Percentiles rank a stretch among this genome's conserved stretches.
Evolutionary conservation across 2,797 vertebrate genomes (phyloP).

Genomic region (Acanthurus tractus): DNA sequence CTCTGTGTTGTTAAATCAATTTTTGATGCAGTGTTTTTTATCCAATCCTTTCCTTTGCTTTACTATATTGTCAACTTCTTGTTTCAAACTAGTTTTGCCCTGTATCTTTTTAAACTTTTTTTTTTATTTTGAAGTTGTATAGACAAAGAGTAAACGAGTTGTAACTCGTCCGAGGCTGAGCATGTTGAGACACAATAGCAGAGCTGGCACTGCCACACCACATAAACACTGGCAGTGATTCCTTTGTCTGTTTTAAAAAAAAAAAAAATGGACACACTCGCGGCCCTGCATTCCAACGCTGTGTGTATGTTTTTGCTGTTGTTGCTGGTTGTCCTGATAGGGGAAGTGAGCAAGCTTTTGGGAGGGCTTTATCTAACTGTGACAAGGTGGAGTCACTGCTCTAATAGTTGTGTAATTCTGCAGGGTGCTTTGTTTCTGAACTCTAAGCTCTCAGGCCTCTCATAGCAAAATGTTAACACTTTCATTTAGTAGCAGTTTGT

Average conservation of each 20-base stretch:
- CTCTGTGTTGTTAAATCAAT: not conserved
- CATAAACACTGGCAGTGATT: conserved; percentile 57
- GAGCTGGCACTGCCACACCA: conserved; percentile 56
- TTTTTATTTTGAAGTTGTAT: conserved; percentile 27
- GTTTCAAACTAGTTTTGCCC: conserved; percentile 5
- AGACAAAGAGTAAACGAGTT: conserved; percentile 54
- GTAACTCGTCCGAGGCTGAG: conserved; percentile 60
- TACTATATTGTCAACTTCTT: not conserved
- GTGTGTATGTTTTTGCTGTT: conserved; percentile 66
- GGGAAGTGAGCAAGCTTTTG: conserved; percentile 73
- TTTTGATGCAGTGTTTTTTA: not conserved
- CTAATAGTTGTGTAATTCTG: conserved; percentile 75
- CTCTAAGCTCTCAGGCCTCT: conserved; percentile 14
- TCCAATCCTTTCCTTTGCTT: not conserved
- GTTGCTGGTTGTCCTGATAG: conserved; percentile 74
- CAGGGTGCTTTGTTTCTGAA: conserved; percentile 53
- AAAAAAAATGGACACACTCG: conserved; percentile 44
- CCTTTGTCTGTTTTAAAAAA: conserved; percentile 55
- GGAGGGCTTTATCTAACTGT: conserved; percentile 70
- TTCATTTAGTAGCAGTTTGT: not conserved
- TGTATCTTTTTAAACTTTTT: conserved; percentile 15
- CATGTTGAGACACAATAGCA: conserved; percentile 76
- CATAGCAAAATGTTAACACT: conserved; percentile 13
- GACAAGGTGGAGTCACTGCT: conserved; percentile 77
- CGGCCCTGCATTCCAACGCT: conserved; percentile 68